Percentiles rank a stretch among this genome's conserved stretches.
Evolutionary conservation across 1,140 invertebrate genomes (phyloP).

Genomic region (Psix sp.): DNA sequence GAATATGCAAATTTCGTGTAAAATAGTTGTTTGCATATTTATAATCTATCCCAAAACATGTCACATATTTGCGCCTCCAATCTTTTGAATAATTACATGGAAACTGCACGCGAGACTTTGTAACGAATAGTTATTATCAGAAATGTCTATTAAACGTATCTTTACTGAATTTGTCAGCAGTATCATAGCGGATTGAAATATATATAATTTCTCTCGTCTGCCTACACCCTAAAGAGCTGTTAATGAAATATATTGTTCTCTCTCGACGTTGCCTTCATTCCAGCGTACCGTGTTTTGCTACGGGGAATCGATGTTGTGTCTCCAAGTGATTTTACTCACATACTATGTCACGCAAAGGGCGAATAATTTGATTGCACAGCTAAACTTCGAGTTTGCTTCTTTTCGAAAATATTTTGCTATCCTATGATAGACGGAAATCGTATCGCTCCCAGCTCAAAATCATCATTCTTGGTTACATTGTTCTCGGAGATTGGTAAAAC

Average conservation of each 20-base stretch:
- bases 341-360: conserved; percentile 17
- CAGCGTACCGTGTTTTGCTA: not conserved
- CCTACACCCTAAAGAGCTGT: conserved; percentile 9
- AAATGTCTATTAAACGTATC: conserved; percentile 33
- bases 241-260: conserved; percentile 19
- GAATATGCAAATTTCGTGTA: no score
- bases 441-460: no score
- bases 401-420: no score
- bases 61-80: conserved; percentile 7
- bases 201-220: conserved; percentile 7
- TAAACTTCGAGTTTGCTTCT: no score
- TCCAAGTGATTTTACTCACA: conserved; percentile 20
- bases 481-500: no score
- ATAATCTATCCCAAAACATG: no score
- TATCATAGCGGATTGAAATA: conserved; percentile 25
- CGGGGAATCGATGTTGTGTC: conserved; percentile 13
- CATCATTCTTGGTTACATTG: no score
- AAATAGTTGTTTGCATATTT: no score
- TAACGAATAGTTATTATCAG: conserved; percentile 12
- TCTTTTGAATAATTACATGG: conserved; percentile 29
- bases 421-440: no score
- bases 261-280: not conserved
- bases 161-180: conserved; percentile 24
- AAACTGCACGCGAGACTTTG: conserved; percentile 2
- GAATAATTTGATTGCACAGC: no score